Evolutionary conservation across 1,140 invertebrate species (phyloP).

Genomic region (Orussus abietinus): DNA sequence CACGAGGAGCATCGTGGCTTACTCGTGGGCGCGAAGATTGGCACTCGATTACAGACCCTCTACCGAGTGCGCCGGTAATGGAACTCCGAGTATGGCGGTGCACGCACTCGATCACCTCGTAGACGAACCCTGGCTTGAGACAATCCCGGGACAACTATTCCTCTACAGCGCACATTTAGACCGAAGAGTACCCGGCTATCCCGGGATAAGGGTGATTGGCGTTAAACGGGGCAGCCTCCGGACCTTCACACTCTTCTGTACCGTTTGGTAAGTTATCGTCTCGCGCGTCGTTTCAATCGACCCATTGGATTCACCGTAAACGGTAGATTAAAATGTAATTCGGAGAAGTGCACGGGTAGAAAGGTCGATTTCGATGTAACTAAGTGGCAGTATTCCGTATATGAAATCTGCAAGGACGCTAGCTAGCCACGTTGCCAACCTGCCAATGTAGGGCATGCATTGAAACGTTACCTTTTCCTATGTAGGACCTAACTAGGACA

Average conservation of each 20-base stretch:
- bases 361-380: too few species aligned
- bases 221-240: slow-evolving; percentile 41
- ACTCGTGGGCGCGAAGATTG: slow-evolving; percentile 49
- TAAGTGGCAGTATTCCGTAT: too few species aligned
- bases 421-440: too few species aligned
- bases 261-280: slow-evolving; percentile 46
- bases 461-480: too few species aligned
- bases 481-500: too few species aligned
- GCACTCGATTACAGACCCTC: slow-evolving; percentile 47
- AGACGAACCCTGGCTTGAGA: slow-evolving; percentile 39
- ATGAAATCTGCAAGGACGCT: too few species aligned
- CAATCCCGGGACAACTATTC: slow-evolving; percentile 44
- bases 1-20: slow-evolving; percentile 45
- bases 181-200: slow-evolving; percentile 41
- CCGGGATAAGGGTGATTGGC: slow-evolving; percentile 46
- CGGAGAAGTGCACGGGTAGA: too few species aligned
- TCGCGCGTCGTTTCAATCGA: too few species aligned
- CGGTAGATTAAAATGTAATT: too few species aligned
- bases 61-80: slow-evolving; percentile 39
- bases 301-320: too few species aligned
- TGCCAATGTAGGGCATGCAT: too few species aligned
- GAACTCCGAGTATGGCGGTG: slow-evolving; percentile 29
- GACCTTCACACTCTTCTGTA: slow-evolving; percentile 42
- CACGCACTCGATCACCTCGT: slow-evolving; percentile 28
- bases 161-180: slow-evolving; percentile 46